Percentiles rank a stretch among this genome's conserved stretches.
phyloP scores from a whole-genome alignment of 2,797 vertebrate species.

The Sphaeramia orbicularis region DNA sequence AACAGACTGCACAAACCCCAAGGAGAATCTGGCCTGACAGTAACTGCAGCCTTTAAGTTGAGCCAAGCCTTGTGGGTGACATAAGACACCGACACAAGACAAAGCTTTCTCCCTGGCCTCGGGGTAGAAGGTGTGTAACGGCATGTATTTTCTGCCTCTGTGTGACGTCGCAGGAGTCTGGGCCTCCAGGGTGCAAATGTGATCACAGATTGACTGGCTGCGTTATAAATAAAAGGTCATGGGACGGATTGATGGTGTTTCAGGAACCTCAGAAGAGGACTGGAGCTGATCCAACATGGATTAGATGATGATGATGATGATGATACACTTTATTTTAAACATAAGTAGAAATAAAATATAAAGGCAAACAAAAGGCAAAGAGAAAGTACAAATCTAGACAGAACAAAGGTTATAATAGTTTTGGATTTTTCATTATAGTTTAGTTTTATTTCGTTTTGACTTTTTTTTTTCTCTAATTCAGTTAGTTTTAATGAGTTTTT shows the following conservation, averaged over 20 bases:
- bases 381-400: too few species aligned
- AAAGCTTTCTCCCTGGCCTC: slow-evolving; percentile 29
- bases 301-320: slow-evolving; percentile 31
- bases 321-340: too few species aligned
- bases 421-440: too few species aligned
- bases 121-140: slow-evolving; percentile 26
- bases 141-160: slow-evolving; percentile 27
- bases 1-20: slow-evolving; percentile 23
- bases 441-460: too few species aligned
- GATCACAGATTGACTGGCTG: slow-evolving; percentile 50
- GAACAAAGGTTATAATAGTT: too few species aligned
- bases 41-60: slow-evolving; percentile 55
- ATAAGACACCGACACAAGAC: slow-evolving; percentile 59
- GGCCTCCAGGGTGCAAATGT: slow-evolving; percentile 57
- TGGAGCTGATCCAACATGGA: slow-evolving; percentile 32
- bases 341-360: too few species aligned
- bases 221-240: slow-evolving; percentile 49
- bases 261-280: slow-evolving; percentile 12
- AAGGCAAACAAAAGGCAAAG: too few species aligned
- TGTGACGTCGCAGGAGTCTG: slow-evolving; percentile 24
- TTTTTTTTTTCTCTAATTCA: too few species aligned
- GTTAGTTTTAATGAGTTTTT: too few species aligned
- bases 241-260: slow-evolving; percentile 39
- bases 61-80: slow-evolving; percentile 60
- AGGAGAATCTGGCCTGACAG: slow-evolving; percentile 26